Conservation (phyloP, 2,113 vertebrate genomes). For the Sphaerodactylus townsendi region DNA sequence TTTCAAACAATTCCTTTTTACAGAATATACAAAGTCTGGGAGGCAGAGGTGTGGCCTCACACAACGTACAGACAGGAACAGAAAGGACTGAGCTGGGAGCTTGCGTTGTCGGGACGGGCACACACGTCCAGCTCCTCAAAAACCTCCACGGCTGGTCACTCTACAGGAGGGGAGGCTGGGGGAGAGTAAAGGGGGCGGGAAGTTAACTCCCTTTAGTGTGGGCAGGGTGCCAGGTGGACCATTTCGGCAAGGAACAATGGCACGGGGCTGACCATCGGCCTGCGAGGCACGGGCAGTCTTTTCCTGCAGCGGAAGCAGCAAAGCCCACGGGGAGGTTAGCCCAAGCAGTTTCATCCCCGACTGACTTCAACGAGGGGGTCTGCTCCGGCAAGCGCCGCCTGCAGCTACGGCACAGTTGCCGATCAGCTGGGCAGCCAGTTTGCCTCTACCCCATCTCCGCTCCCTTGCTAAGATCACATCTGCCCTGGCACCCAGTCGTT, state of each 20-base stretch:
- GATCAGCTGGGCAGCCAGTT: neutral
- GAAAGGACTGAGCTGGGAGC: constrained; percentile 20
- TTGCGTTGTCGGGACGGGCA: neutral
- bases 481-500: neutral
- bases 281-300: neutral
- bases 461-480: neutral
- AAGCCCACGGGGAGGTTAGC: neutral
- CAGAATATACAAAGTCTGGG: constrained; percentile 90
- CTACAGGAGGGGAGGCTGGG: rapidly evolving
- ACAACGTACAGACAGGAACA: constrained; percentile 56
- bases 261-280: neutral
- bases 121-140: neutral
- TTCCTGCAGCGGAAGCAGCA: neutral
- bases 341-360: neutral
- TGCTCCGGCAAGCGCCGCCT: no score
- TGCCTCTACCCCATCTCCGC: no score
- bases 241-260: neutral
- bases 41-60: constrained; percentile 62
- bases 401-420: neutral
- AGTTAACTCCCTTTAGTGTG: neutral
- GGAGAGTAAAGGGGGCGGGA: no score
- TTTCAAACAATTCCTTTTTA: constrained; percentile 96
- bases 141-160: neutral
- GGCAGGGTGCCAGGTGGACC: neutral
- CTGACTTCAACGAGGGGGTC: neutral